phyloP scores from a whole-genome alignment of 2,888 invertebrate species.

The Leptinotarsa juncta region DNA sequence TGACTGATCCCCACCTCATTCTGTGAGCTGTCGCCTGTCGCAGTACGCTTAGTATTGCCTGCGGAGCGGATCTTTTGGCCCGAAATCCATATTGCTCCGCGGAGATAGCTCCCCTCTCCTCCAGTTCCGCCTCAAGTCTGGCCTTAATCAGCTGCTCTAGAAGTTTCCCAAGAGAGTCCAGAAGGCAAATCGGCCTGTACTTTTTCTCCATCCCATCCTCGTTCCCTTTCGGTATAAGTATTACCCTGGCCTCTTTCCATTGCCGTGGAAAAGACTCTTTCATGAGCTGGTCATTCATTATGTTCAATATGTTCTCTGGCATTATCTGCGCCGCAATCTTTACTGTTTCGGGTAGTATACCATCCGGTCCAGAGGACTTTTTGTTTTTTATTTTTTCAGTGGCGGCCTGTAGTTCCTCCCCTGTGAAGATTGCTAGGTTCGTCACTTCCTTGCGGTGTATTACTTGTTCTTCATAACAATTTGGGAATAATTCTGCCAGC shows the following conservation, averaged over 20 bases:
- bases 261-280: slow-evolving; percentile 8
- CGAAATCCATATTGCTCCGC: background rate
- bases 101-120: background rate
- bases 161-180: background rate
- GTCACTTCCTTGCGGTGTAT: background rate
- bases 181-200: background rate
- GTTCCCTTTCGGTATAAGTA: slow-evolving; percentile 18
- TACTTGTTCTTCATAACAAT: background rate
- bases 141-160: background rate
- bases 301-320: too few relatives aligned
- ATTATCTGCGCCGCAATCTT: too few relatives aligned
- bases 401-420: background rate
- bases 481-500: background rate
- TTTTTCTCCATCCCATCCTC: background rate
- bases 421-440: background rate
- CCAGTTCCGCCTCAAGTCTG: background rate
- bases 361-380: slow-evolving; percentile 38
- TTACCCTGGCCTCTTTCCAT: slow-evolving; percentile 22
- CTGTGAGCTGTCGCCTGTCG: background rate
- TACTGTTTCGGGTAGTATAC: background rate
- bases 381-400: background rate
- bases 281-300: too few relatives aligned
- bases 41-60: background rate
- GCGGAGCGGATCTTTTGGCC: background rate
- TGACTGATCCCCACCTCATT: slow-evolving; percentile 6